Evolutionary conservation across 2,888 invertebrate genomes (phyloP), one percentile per base, ranked within the genome.

Genomic region (Meghimatium bilineatum): DNA sequence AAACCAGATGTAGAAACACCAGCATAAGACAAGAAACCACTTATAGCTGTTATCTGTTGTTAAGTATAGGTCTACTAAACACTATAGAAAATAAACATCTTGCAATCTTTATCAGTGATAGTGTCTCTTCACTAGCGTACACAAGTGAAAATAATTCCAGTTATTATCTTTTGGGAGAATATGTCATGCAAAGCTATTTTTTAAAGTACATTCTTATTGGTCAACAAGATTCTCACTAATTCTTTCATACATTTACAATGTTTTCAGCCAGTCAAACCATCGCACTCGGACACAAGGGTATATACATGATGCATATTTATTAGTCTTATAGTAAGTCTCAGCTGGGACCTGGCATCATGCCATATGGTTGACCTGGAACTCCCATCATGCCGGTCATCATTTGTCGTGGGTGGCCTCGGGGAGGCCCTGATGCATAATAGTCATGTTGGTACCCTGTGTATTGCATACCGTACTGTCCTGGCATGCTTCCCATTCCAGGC

Each of bases 401-500:
- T 32, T 83, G 83, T 29, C 78, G 78, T 1, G 78, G 72, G 23
- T 69, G 78, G 49, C 78, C 83, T 38, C 72, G 66, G 3, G 72
- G 78, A 20, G 78, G 72, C 14, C 81, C 74, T 36, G 69, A 29
- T 12, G 26, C 36, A 56, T 84, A 84, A 52, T 67, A 84, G 38
- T 84, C 80, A 29, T 63, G 80, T 36, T 80, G 84, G 44, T 80
- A 84, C 29, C 75, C 74, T 34, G 79, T 75, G 67, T 84, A 84
- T 56, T 84, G 84, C 80, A 84, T 80, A 29, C 78, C 66, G 60
- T 71, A 83, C 26, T 77, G 86, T 26, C 85, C 84, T 49, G 81
- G 56, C 85, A 87, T 86, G 44, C 85, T 86, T 72, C 88, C 74
- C 82, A 87, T 83, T 71, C 84, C 82, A 29, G 87, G 87, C 20